These are phyloP conservation scores for Mirounga angustirostris DNA, from an alignment of 2,113 vertebrate species.

Conservation along the genomic window DNA sequence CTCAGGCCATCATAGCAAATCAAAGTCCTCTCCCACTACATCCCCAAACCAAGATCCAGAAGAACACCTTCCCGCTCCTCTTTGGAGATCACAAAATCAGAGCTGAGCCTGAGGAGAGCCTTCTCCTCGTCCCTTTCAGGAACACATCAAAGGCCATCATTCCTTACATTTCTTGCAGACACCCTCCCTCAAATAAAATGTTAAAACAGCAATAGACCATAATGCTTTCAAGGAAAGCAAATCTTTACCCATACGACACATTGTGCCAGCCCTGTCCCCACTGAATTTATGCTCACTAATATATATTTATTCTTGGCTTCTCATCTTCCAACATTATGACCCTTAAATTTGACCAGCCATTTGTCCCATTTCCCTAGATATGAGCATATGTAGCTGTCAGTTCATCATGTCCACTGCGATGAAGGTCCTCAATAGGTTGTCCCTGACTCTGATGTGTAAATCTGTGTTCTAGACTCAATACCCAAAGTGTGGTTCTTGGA, in stretches of 20 bases:
- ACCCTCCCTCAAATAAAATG: not conserved
- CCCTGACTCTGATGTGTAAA: not conserved
- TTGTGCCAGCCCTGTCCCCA: not conserved
- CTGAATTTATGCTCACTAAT: not conserved
- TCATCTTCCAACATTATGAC: not conserved
- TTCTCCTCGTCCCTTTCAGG: slow-evolving; percentile 15
- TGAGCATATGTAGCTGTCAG: not conserved
- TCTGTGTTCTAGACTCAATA: not conserved
- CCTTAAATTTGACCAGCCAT: not conserved
- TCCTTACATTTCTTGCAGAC: not conserved
- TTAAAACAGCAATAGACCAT: not conserved
- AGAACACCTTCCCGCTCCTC: not conserved
- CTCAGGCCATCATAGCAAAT: not conserved
- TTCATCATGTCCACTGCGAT: not conserved
- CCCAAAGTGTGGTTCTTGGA: not conserved
- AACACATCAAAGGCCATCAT: not conserved
- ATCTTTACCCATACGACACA: not conserved
- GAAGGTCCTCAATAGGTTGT: not conserved
- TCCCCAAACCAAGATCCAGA: not conserved
- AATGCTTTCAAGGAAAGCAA: slow-evolving; percentile 7
- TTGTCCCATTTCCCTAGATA: not conserved
- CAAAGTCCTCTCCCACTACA: not conserved
- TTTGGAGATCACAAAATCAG: not conserved
- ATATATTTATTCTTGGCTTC: not conserved
- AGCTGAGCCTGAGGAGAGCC: not conserved